A percentile compares a stretch with the other conserved stretches of the same genome.
Evolutionary conservation across 2,888 invertebrate genomes (phyloP).

Genomic region (Galerucella nymphaeae): DNA sequence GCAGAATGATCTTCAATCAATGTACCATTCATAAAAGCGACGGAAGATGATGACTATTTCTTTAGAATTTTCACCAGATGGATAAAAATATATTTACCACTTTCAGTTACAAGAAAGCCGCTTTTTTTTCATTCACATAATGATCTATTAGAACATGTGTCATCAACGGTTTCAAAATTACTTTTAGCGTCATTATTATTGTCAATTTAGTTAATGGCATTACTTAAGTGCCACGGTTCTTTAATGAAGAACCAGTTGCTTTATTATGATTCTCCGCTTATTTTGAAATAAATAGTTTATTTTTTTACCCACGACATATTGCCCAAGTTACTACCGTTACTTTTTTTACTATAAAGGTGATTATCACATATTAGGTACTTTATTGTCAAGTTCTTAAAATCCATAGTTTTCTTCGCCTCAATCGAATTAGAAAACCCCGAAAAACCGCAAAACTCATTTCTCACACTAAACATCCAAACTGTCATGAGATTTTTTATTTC

Average conservation of each 20-base stretch:
- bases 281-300: constrained; percentile 34
- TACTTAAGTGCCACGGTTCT: constrained; percentile 44
- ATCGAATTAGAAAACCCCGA: no score
- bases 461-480: not conserved
- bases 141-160: constrained; percentile 45
- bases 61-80: constrained; percentile 45
- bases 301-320: constrained; percentile 22
- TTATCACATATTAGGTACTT: not conserved
- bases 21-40: constrained; percentile 43
- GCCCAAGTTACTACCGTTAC: not conserved
- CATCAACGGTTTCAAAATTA: constrained; percentile 45
- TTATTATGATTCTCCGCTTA: constrained; percentile 39
- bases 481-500: not conserved
- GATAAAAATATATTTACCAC: constrained; percentile 45
- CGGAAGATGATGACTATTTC: constrained; percentile 44
- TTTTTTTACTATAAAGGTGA: not conserved
- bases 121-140: constrained; percentile 43
- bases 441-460: not conserved
- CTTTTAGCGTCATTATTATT: constrained; percentile 47
- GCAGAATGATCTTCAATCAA: constrained; percentile 6
- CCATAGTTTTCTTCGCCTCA: no score
- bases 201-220: constrained; percentile 49
- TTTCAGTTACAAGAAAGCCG: constrained; percentile 36
- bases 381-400: not conserved
- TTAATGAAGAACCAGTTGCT: constrained; percentile 44